Evolutionary conservation across 2,797 vertebrate species (phyloP), one percentile per base, ranked within the genome.

Genomic region (Champsocephalus esox): DNA sequence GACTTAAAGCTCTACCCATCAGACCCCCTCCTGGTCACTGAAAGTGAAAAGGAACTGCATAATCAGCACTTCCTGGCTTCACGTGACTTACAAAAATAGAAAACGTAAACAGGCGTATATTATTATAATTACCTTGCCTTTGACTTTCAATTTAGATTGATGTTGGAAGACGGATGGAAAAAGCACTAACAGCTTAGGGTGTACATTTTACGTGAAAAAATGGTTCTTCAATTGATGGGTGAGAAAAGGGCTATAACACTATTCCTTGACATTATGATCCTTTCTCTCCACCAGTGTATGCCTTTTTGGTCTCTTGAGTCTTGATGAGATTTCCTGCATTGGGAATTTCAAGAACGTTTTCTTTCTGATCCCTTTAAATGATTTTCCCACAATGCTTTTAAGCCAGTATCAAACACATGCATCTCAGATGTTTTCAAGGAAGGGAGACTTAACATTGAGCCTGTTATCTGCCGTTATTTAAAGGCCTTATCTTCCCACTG

Each of bases 61-160:
- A 86, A 92, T 94, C 93, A 94, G 93, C 92, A 90, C 79, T 93
- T 95, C 92, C 88, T 88, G 80, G 54, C 80, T 55, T 70, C 80
- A 80, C 60, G 59, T 82, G 82, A 89, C 68, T 75, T 41, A 32
- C 41, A 84, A 72, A 52, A 66, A 46, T 6, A 28, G 51, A 81
- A 83, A 75, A 70, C 62, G 13, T 63, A 77, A 75, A 82, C 54
- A 79, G 45, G n/a, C n/a, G 4, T 65, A 49, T 74, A 66, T 51
- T 70, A 73, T 77, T 48, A 41, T 51, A 10, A 66, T 34, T 34
- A 55, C 43, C 56, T 62, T 62, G 38, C 9, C 24, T 44, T 58
- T 21, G 12, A 12, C 21, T 67, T 71, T 72, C 12, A 38, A 4
- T 52, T 4, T 9, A 43, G 21, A 69, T 62, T 63, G 17, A 64